A percentile compares a stretch with the other conserved stretches of the same genome.
These are phyloP conservation scores for Botia almorhae DNA, from an alignment of 2,797 vertebrate species.

Conservation along the genomic window DNA sequence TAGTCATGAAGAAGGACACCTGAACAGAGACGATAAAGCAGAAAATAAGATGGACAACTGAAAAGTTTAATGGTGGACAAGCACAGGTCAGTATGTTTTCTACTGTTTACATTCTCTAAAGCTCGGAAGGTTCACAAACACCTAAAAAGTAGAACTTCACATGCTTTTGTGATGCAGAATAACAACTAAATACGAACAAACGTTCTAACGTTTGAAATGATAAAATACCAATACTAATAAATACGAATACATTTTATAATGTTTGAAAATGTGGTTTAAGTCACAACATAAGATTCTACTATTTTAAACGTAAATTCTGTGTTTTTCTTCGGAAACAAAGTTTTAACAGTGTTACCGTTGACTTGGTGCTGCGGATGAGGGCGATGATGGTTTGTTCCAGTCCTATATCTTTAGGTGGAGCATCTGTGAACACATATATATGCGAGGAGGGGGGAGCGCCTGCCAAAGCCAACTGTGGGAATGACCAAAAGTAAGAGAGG, in stretches of 20 bases:
- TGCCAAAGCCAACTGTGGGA: conserved; percentile 74
- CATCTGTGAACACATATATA: conserved; percentile 80
- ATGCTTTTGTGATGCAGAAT: no score
- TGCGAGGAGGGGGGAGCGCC: conserved; percentile 73
- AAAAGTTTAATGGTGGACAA: neutral
- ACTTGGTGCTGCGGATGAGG: conserved; percentile 73
- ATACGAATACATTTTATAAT: no score
- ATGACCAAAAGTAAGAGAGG: neutral
- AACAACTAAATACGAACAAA: no score
- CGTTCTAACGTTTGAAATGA: no score
- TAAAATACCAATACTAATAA: no score
- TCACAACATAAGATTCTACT: no score
- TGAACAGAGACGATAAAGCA: conserved; percentile 45
- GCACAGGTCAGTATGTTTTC: no score
- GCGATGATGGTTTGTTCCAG: conserved; percentile 74
- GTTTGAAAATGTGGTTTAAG: no score
- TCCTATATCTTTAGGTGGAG: conserved; percentile 68
- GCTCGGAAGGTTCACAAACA: no score
- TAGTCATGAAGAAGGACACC: conserved; percentile 74
- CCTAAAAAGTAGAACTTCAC: no score
- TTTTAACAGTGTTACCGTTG: conserved; percentile 66
- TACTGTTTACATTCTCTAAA: neutral
- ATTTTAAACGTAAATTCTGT: no score
- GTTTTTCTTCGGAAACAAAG: neutral
- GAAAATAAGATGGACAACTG: neutral